Percentiles rank a stretch among this genome's conserved stretches.
Conservation (phyloP, 1,140 invertebrate genomes). For the Heliconius hewitsoni region DNA sequence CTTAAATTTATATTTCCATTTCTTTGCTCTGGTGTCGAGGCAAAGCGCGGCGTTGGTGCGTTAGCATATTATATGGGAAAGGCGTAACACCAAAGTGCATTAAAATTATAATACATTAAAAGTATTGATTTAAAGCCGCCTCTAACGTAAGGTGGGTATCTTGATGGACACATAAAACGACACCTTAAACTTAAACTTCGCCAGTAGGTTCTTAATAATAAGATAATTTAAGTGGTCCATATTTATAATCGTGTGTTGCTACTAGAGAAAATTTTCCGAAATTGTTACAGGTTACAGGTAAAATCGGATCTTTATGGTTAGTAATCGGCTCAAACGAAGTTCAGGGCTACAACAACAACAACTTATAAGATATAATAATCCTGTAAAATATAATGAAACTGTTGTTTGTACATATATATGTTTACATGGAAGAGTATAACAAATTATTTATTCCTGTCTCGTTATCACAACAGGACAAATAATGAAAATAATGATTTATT, state of each 20-base stretch:
- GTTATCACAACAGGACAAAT: constrained; percentile 4
- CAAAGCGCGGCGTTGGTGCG: neutral
- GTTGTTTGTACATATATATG: neutral
- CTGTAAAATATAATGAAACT: too few relatives aligned
- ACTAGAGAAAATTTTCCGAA: too few relatives aligned
- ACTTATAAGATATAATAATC: too few relatives aligned
- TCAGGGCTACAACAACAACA: too few relatives aligned
- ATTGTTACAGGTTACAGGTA: too few relatives aligned
- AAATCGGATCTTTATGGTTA: too few relatives aligned
- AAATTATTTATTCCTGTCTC: constrained; percentile 7
- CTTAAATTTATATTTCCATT: too few relatives aligned
- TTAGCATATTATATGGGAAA: neutral
- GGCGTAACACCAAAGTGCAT: neutral
- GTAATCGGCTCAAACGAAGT: too few relatives aligned
- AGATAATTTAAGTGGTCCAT: too few relatives aligned
- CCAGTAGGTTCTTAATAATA: too few relatives aligned
- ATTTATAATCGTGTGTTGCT: too few relatives aligned
- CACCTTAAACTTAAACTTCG: neutral
- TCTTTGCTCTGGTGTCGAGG: too few relatives aligned
- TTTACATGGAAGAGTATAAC: neutral
- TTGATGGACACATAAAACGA: neutral
- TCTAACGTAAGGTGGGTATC: neutral
- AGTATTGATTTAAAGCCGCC: constrained; percentile 3
- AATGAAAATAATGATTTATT: neutral
- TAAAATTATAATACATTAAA: neutral